Percentiles rank a stretch among this genome's conserved stretches.
Conservation (phyloP, 2,888 invertebrate genomes). For the Rotaria magnacalcarata region DNA sequence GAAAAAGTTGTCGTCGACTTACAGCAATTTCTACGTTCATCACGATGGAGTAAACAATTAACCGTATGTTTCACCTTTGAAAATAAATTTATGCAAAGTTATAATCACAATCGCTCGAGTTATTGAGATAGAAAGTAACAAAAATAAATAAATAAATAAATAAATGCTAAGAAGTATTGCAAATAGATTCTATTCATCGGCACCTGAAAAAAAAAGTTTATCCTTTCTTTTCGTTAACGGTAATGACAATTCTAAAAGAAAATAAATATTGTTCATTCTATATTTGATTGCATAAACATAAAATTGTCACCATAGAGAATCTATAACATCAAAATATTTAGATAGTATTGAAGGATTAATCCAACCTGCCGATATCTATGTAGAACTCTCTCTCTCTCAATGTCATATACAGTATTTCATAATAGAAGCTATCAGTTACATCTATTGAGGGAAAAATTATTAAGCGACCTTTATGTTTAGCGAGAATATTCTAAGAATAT, state of each 20-base stretch:
- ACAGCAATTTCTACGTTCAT: background rate
- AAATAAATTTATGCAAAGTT: too few relatives aligned
- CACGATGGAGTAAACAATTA: constrained; percentile 12
- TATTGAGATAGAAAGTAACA: too few relatives aligned
- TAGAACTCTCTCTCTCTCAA: background rate
- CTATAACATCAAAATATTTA: background rate
- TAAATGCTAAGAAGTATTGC: too few relatives aligned
- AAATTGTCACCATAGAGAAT: background rate
- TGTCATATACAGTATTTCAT: background rate
- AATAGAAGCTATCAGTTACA: background rate
- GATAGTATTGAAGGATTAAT: background rate
- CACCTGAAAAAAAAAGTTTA: too few relatives aligned
- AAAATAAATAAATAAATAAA: too few relatives aligned
- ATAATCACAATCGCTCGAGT: too few relatives aligned
- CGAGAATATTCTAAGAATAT: background rate
- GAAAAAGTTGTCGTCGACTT: background rate
- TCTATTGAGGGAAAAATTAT: too few relatives aligned
- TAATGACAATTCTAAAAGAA: too few relatives aligned
- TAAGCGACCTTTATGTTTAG: too few relatives aligned
- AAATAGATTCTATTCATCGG: too few relatives aligned
- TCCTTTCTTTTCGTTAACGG: too few relatives aligned
- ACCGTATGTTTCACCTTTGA: background rate
- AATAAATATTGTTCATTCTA: too few relatives aligned
- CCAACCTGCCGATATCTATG: background rate
- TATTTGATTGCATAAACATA: background rate